These are phyloP conservation scores for Archivesica marissinica DNA, from an alignment of 1,140 invertebrate species.

Conservation along the genomic window DNA sequence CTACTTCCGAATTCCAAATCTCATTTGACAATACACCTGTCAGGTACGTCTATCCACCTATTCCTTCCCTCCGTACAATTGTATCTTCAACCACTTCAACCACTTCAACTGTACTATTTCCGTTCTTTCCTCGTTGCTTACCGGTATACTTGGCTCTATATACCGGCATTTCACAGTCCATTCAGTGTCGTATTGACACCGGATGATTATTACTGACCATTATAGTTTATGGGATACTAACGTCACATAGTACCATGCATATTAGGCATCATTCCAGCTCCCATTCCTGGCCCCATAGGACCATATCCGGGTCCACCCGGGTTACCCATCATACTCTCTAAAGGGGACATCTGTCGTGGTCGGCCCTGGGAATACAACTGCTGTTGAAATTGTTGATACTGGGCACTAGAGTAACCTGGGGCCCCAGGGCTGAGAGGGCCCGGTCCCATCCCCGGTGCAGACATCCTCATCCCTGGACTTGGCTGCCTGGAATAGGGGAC, in stretches of 20 bases:
- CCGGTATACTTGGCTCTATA: background rate
- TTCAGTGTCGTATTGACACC: background rate
- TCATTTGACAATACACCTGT: too few species aligned
- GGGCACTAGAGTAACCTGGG: slow-evolving; percentile 68
- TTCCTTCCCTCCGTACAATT: too few species aligned
- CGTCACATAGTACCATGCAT: slow-evolving; percentile 71
- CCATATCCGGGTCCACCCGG: slow-evolving; percentile 70
- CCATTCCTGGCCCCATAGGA: slow-evolving; percentile 62
- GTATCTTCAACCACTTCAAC: background rate
- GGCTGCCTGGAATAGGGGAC: slow-evolving; percentile 57
- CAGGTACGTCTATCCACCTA: too few species aligned
- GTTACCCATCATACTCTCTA: slow-evolving; percentile 74
- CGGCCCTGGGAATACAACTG: slow-evolving; percentile 80
- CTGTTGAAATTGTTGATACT: slow-evolving; percentile 82
- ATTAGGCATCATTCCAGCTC: slow-evolving; percentile 76
- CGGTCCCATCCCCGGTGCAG: slow-evolving; percentile 53
- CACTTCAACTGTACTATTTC: background rate
- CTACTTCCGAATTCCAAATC: too few species aligned
- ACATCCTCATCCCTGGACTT: slow-evolving; percentile 66
- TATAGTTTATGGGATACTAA: background rate
- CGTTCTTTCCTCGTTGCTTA: background rate
- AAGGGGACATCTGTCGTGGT: slow-evolving; percentile 76
- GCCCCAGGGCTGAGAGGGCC: slow-evolving; percentile 63
- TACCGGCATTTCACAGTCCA: background rate
- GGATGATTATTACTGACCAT: background rate